phyloP scores from a whole-genome alignment of 2,888 invertebrate species.

The Neuroscelio doddi region DNA sequence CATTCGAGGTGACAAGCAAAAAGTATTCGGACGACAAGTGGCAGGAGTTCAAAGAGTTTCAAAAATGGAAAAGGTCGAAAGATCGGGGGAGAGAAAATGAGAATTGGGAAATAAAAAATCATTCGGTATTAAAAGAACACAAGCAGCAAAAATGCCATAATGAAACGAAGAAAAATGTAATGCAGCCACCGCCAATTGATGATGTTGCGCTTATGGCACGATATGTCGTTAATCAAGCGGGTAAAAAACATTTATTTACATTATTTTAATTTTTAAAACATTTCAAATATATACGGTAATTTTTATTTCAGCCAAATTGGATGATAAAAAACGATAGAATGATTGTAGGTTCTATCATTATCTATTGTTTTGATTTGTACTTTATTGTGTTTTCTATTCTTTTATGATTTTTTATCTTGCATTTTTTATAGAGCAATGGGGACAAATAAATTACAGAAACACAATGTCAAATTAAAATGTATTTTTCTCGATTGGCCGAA shows the following conservation, averaged over 20 bases:
- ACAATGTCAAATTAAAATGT: too few relatives aligned
- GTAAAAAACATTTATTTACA: slow-evolving; percentile 70
- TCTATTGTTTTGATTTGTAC: too few relatives aligned
- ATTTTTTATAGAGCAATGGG: too few relatives aligned
- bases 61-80: slow-evolving; percentile 34
- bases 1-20: not conserved
- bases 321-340: too few relatives aligned
- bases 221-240: slow-evolving; percentile 81
- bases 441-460: too few relatives aligned
- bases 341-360: too few relatives aligned
- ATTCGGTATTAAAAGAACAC: not conserved
- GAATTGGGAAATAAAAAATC: not conserved
- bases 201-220: slow-evolving; percentile 80
- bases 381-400: too few relatives aligned
- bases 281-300: not conserved
- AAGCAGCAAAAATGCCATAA: not conserved
- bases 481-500: too few relatives aligned
- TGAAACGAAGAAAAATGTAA: not conserved
- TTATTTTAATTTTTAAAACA: not conserved
- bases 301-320: too few relatives aligned
- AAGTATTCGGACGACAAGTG: slow-evolving; percentile 12
- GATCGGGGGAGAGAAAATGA: not conserved
- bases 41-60: slow-evolving; percentile 41
- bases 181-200: slow-evolving; percentile 76
- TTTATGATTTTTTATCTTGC: too few relatives aligned